Evolutionary conservation across 2,797 vertebrate species (phyloP).

Genomic region (Chaunax sp.): DNA sequence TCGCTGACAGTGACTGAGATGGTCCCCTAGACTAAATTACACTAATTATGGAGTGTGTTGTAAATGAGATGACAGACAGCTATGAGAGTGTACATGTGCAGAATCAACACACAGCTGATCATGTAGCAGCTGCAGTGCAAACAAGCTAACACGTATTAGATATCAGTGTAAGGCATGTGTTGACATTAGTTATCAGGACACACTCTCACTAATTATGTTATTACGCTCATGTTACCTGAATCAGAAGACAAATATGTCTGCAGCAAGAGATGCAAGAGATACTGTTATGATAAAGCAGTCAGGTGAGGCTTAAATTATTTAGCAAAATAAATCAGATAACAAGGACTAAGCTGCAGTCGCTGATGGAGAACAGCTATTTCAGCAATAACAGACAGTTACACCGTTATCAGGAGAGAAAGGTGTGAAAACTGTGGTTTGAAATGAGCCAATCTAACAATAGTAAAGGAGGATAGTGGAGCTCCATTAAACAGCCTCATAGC

Average conservation of each 20-base stretch:
- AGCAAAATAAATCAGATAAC: no score
- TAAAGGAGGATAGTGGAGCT: no score
- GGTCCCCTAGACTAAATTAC: constrained; percentile 47
- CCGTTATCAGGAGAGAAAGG: no score
- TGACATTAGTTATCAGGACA: constrained; percentile 7
- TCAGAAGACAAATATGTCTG: neutral
- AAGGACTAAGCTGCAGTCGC: no score
- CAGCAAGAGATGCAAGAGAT: no score
- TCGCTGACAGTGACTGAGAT: constrained; percentile 45
- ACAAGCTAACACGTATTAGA: constrained; percentile 36
- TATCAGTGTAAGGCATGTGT: constrained; percentile 20
- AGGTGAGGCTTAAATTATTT: no score
- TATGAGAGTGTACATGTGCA: constrained; percentile 42
- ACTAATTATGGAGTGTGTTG: constrained; percentile 66
- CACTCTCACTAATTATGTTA: constrained; percentile 12
- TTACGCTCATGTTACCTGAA: neutral
- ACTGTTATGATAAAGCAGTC: no score
- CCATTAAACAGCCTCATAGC: no score
- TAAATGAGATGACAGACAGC: constrained; percentile 52
- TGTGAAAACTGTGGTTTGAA: no score
- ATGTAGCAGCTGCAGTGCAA: constrained; percentile 38
- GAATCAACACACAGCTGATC: constrained; percentile 48
- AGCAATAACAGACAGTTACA: no score
- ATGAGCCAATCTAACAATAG: no score
- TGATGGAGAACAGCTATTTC: no score